Percentiles rank a stretch among this genome's conserved stretches.
phyloP scores from a whole-genome alignment of 2,888 invertebrate species.

The Lochmaea crataegi region DNA sequence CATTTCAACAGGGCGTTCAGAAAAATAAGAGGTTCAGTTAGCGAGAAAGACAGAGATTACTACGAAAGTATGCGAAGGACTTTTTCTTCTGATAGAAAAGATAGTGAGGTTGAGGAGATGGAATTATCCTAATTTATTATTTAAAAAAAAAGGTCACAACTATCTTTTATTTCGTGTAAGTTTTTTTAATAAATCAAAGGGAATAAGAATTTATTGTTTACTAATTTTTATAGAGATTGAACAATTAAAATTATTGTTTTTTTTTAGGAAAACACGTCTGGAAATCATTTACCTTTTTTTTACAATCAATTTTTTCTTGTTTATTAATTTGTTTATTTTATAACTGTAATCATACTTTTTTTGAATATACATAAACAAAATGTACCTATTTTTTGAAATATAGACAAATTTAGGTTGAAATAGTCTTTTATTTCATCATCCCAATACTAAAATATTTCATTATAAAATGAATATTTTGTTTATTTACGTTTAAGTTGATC shows the following conservation, averaged over 20 bases:
- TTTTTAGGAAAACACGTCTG: no score
- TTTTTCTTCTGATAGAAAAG: constrained; percentile 69
- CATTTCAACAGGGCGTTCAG: constrained; percentile 83
- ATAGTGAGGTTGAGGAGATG: constrained; percentile 46
- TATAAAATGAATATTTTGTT: no score
- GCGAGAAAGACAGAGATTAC: constrained; percentile 79
- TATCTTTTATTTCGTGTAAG: neutral
- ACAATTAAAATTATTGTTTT: no score
- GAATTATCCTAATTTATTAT: constrained; percentile 39
- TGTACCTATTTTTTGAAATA: constrained; percentile 32
- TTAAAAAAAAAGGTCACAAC: neutral
- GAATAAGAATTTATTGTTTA: no score
- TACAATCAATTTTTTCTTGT: no score
- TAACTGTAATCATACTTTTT: no score
- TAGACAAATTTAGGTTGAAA: constrained; percentile 4
- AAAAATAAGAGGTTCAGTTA: constrained; percentile 89
- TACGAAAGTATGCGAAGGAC: constrained; percentile 80
- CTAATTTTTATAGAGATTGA: no score
- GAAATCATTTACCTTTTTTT: no score
- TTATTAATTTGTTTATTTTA: no score
- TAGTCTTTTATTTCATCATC: no score
- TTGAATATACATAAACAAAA: constrained; percentile 12
- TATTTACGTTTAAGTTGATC: no score
- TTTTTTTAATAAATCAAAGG: neutral
- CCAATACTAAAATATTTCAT: neutral